Evolutionary conservation across 2,888 invertebrate genomes (phyloP).

Genomic region (Anagyrus pseudococci): DNA sequence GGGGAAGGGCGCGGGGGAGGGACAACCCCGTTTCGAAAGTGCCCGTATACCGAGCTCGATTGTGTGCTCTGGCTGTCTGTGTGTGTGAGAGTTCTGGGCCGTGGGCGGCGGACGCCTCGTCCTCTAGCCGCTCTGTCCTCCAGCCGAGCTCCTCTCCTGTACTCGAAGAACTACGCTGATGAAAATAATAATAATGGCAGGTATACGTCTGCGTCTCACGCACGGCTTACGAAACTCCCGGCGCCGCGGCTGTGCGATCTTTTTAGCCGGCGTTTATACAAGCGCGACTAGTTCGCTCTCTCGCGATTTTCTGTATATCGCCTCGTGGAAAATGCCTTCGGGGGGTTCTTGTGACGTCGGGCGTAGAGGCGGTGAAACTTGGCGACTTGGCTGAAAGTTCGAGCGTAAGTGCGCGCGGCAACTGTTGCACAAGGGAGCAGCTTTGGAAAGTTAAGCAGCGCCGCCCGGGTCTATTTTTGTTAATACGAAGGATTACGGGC

Average conservation of each 20-base stretch:
- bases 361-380: background rate
- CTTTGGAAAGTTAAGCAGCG: background rate
- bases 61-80: background rate
- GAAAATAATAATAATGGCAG: constrained; percentile 10
- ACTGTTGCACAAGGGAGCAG: background rate
- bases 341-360: background rate
- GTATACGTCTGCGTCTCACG: no score
- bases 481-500: no score
- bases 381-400: background rate
- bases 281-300: no score
- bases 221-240: no score
- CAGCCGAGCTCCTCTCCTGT: background rate
- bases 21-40: no score
- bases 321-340: background rate
- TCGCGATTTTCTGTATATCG: no score
- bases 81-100: constrained; percentile 7
- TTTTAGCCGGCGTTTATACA: no score
- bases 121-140: constrained; percentile 4
- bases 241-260: no score
- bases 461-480: no score
- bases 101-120: background rate
- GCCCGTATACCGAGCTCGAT: background rate
- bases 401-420: background rate
- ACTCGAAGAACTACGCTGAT: background rate
- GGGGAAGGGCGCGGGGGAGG: background rate